Percentiles rank a stretch among this genome's conserved stretches.
Conservation (phyloP, 2,113 vertebrate genomes). For the Etheostoma cragini region DNA sequence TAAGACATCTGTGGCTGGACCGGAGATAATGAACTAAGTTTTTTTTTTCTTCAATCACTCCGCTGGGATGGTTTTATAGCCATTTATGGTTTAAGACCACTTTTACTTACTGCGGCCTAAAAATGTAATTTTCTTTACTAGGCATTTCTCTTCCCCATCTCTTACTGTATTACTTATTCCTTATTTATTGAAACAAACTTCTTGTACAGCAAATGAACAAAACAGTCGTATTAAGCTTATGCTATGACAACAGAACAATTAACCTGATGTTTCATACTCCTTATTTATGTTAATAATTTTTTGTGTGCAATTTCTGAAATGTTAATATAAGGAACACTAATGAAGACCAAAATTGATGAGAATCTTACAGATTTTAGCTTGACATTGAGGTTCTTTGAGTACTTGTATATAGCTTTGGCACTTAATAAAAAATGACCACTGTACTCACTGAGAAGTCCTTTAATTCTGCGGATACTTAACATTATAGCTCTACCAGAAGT, state of each 20-base stretch:
- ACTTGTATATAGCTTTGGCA: not conserved
- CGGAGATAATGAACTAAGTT: slow-evolving; percentile 16
- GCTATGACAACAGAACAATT: slow-evolving; percentile 31
- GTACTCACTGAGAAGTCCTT: not conserved
- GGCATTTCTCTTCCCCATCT: not conserved
- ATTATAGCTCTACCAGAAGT: not conserved
- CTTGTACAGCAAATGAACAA: slow-evolving; percentile 42
- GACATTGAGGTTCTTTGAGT: not conserved
- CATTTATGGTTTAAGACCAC: not conserved
- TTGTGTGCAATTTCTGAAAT: not conserved
- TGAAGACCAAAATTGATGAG: not conserved
- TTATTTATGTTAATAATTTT: not conserved
- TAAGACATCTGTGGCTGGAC: slow-evolving; percentile 32
- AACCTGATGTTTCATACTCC: not conserved
- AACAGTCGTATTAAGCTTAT: slow-evolving; percentile 7
- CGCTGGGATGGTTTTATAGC: slow-evolving; percentile 7
- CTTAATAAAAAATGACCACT: slow-evolving; percentile 16
- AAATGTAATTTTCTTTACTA: not conserved
- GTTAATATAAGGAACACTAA: not conserved
- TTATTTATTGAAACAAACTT: slow-evolving; percentile 46
- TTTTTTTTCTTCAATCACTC: not conserved
- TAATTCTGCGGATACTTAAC: not conserved
- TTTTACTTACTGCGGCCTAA: not conserved
- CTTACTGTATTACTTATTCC: not conserved
- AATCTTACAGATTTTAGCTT: not conserved